These are phyloP conservation scores for Subacronicta megacephala DNA, from an alignment of 2,888 invertebrate species.

Conservation along the genomic window DNA sequence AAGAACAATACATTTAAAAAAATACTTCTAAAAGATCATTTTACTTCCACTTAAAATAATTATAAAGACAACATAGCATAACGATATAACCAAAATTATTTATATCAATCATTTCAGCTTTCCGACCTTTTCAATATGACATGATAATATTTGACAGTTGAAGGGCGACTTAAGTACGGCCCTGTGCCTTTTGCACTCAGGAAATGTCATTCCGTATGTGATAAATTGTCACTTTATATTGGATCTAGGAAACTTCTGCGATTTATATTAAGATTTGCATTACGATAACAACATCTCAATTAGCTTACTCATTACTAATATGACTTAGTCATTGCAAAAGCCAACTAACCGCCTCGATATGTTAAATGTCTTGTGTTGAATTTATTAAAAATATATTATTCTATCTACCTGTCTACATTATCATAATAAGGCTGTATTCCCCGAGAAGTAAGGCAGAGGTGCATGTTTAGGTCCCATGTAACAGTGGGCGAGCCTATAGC, in stretches of 20 bases:
- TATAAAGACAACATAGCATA: background rate
- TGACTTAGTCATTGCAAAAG: no score
- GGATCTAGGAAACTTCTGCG: conserved; percentile 11
- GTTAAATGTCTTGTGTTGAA: no score
- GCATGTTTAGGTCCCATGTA: no score
- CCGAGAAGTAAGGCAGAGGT: no score
- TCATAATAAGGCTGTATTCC: no score
- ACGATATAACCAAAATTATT: conserved; percentile 10
- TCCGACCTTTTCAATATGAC: conserved; percentile 3
- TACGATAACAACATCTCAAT: background rate
- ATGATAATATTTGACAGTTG: conserved; percentile 15
- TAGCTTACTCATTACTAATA: no score
- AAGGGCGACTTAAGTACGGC: conserved; percentile 14
- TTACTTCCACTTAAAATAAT: background rate
- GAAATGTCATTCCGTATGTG: conserved; percentile 26
- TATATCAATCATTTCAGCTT: conserved; percentile 4
- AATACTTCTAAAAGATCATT: background rate
- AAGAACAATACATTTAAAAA: background rate
- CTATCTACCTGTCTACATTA: no score
- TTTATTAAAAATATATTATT: no score
- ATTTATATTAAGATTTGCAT: conserved; percentile 7
- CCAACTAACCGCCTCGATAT: no score
- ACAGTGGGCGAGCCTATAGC: no score
- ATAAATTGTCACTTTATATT: background rate
- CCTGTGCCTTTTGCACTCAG: conserved; percentile 23